Evolutionary conservation across 2,797 vertebrate species (phyloP).

Genomic region (Microhierax caerulescens): DNA sequence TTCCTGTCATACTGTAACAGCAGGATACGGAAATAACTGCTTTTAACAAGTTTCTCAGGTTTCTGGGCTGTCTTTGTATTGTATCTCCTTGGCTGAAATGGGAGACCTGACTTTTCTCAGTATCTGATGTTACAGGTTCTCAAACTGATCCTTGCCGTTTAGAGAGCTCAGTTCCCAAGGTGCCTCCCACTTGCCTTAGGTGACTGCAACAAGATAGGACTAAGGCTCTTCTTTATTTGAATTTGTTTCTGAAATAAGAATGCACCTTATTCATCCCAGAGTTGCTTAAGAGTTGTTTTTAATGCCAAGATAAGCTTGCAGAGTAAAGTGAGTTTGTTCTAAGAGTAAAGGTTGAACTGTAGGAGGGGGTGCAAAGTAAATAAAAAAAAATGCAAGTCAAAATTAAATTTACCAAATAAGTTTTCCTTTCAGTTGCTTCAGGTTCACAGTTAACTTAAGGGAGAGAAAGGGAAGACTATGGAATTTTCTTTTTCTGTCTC

Average conservation of each 20-base stretch:
- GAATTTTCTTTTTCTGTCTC: not conserved
- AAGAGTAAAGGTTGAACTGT: not conserved
- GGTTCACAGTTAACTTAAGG: not conserved
- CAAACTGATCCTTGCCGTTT: not conserved
- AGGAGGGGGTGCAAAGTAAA: not conserved
- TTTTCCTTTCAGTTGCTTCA: not conserved
- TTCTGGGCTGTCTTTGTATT: not conserved
- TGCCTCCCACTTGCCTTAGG: not conserved
- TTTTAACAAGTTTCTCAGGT: conserved; percentile 7
- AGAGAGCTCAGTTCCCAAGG: not conserved
- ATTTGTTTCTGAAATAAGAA: not conserved
- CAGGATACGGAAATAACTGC: not conserved
- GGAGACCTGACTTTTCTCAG: not conserved
- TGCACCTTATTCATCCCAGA: not conserved
- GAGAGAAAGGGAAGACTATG: not conserved
- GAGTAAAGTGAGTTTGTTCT: not conserved
- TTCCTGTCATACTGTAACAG: not conserved
- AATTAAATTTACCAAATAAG: not conserved
- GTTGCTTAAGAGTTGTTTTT: not conserved
- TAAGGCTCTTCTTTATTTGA: not conserved
- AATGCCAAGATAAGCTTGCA: not conserved
- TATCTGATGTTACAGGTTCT: not conserved
- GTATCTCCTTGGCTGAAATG: not conserved
- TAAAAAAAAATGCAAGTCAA: not conserved
- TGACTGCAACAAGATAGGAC: not conserved